These are phyloP conservation scores for Lasioglossum vierecki DNA, from an alignment of 2,888 invertebrate species.

Conservation along the genomic window DNA sequence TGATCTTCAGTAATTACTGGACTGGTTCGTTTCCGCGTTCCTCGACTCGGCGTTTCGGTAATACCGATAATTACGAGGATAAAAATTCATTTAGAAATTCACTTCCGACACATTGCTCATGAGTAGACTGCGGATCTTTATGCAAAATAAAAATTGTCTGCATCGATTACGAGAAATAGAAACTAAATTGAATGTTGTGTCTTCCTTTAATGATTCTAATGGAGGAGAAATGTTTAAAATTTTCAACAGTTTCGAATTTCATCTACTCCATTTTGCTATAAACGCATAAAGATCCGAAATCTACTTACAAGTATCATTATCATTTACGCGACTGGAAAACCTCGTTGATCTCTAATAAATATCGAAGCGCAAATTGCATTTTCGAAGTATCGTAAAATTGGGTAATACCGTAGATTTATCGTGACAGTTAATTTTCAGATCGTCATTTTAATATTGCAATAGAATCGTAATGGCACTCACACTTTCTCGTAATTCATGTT, in stretches of 20 bases:
- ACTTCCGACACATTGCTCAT: background rate
- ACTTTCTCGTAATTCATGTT: background rate
- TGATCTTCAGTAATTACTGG: background rate
- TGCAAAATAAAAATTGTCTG: no score
- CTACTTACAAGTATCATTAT: background rate
- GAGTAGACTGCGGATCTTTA: no score
- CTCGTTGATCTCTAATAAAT: background rate
- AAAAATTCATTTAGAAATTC: background rate
- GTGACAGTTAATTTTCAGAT: background rate
- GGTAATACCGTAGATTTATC: background rate
- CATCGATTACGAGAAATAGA: no score
- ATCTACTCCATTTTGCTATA: no score
- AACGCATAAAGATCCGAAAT: no score
- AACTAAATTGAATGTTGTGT: no score
- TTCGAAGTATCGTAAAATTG: background rate
- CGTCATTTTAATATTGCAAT: background rate
- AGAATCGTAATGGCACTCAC: background rate
- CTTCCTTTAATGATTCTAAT: no score
- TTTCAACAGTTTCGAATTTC: no score
- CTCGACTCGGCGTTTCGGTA: background rate
- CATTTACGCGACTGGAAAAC: background rate
- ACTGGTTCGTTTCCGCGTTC: background rate
- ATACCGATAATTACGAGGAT: background rate
- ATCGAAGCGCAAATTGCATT: background rate
- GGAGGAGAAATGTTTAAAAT: no score